Percentiles rank a stretch among this genome's conserved stretches.
Evolutionary conservation across 1,140 invertebrate genomes (phyloP).

Genomic region (Lordiphosa clarofinis): DNA sequence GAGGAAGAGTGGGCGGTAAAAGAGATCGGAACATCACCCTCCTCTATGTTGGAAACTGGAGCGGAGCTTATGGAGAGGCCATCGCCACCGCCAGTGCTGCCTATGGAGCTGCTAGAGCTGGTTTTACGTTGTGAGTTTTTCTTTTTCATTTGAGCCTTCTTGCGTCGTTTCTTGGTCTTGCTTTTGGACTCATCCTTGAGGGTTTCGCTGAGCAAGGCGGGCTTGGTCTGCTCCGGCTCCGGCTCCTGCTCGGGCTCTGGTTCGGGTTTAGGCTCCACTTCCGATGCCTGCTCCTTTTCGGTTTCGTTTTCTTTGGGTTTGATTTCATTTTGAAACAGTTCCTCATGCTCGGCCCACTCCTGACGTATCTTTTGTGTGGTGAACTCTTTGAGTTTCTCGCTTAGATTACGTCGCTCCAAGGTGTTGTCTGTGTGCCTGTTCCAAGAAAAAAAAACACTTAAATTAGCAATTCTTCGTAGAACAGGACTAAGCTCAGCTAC

Average conservation of each 20-base stretch:
- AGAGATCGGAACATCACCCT: conserved; percentile 36
- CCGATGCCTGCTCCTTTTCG: conserved; percentile 16
- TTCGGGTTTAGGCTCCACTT: conserved; percentile 10
- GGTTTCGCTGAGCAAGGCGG: conserved; percentile 33
- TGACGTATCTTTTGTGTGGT: conserved; percentile 78
- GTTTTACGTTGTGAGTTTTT: conserved; percentile 87
- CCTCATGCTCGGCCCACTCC: conserved; percentile 78
- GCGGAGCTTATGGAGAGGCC: conserved; percentile 48
- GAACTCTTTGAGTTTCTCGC: conserved; percentile 64
- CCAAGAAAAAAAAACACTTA: neutral
- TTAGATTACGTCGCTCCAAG: conserved; percentile 67
- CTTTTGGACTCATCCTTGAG: conserved; percentile 79
- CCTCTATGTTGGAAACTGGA: conserved; percentile 59
- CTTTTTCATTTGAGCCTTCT: conserved; percentile 89
- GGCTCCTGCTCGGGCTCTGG: conserved; percentile 4
- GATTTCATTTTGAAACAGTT: conserved; percentile 68
- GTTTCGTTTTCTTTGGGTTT: conserved; percentile 42
- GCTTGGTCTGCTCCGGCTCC: conserved; percentile 3
- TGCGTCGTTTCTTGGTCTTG: conserved; percentile 87
- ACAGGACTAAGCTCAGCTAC: conserved; percentile 51
- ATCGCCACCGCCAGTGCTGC: conserved; percentile 57
- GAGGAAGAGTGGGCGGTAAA: conserved; percentile 57
- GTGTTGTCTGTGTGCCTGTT: conserved; percentile 72
- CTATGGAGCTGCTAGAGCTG: conserved; percentile 80
- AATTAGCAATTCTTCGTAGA: neutral